phyloP scores from a whole-genome alignment of 2,888 invertebrate species.

The Proisotoma minuta region DNA sequence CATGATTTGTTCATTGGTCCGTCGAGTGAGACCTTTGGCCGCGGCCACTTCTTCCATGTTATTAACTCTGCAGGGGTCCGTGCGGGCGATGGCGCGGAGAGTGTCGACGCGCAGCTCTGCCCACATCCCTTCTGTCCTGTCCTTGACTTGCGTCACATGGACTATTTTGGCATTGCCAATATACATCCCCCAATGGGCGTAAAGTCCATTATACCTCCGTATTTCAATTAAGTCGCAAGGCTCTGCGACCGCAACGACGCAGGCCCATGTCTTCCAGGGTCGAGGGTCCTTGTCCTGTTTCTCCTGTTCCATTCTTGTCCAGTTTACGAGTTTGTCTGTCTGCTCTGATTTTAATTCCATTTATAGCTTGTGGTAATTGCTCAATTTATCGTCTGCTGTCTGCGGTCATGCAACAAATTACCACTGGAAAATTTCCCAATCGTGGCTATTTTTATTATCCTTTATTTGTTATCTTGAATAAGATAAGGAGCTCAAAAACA shows the following conservation, averaged over 20 bases:
- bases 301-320: too few species aligned
- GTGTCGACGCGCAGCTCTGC: neutral
- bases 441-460: too few species aligned
- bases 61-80: neutral
- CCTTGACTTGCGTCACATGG: neutral
- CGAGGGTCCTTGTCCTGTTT: too few species aligned
- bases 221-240: neutral
- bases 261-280: neutral
- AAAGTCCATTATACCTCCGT: neutral
- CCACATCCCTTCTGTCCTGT: neutral
- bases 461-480: too few species aligned
- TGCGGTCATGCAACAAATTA: too few species aligned
- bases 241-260: neutral
- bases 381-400: too few species aligned
- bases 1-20: neutral
- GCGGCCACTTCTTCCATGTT: neutral
- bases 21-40: neutral
- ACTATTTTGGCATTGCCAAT: neutral
- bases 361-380: too few species aligned
- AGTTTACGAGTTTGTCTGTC: too few species aligned
- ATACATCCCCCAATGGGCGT: neutral
- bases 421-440: too few species aligned
- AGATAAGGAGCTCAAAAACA: too few species aligned
- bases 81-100: neutral
- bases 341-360: too few species aligned